These are phyloP conservation scores for Meteorus cinctellus DNA, from an alignment of 2,888 invertebrate genomes.

Conservation along the genomic window DNA sequence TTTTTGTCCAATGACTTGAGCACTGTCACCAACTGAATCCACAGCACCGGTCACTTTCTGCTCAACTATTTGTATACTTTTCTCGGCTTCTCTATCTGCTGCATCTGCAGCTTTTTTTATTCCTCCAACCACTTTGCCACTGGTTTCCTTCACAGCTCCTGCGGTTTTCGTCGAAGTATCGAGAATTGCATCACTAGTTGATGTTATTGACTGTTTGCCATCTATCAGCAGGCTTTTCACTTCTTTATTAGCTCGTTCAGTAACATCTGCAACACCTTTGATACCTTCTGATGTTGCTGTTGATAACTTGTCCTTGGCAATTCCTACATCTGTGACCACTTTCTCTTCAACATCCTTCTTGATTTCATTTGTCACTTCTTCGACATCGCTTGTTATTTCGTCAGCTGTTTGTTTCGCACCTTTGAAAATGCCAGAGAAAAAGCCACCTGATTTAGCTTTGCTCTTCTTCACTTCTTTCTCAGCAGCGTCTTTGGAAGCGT, in stretches of 20 bases:
- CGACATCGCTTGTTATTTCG: constrained; percentile 53
- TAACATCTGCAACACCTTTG: constrained; percentile 42
- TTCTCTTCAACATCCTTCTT: constrained; percentile 50
- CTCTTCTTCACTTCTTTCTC: constrained; percentile 55
- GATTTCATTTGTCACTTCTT: constrained; percentile 45
- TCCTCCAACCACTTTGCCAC: constrained; percentile 40
- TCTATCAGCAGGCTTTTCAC: constrained; percentile 34
- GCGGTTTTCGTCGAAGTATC: constrained; percentile 73
- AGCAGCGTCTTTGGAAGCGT: constrained; percentile 46
- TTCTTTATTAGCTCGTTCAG: constrained; percentile 40
- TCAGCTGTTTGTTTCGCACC: constrained; percentile 57
- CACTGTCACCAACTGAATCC: constrained; percentile 35
- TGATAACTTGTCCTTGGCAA: constrained; percentile 40
- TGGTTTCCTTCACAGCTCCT: constrained; percentile 72
- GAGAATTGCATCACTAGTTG: constrained; percentile 71
- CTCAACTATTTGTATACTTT: constrained; percentile 46
- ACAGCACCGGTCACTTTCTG: constrained; percentile 38
- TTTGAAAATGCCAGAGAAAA: constrained; percentile 62
- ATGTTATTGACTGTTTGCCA: constrained; percentile 37
- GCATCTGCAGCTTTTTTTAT: constrained; percentile 40
- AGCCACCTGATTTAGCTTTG: constrained; percentile 58
- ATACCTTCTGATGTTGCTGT: constrained; percentile 29
- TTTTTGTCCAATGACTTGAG: constrained; percentile 44
- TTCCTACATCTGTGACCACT: constrained; percentile 44
- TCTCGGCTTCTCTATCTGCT: constrained; percentile 51